Evolutionary conservation across 2,797 vertebrate species (phyloP), one percentile per base, ranked within the genome.

Genomic region (Coranthus polyacanthus): DNA sequence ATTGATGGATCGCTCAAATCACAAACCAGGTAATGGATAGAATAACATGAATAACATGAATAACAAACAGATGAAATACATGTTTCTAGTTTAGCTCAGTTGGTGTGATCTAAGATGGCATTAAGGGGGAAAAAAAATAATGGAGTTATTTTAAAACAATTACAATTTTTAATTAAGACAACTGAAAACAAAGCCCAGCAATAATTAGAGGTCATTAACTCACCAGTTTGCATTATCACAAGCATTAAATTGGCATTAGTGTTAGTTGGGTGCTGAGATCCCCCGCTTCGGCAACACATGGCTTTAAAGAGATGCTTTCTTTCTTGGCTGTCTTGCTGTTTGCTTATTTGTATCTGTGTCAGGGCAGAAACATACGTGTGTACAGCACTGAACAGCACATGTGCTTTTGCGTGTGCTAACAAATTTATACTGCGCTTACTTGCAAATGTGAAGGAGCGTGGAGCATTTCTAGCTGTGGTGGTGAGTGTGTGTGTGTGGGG

Each of bases 181-280:
- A 62, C 39, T 17, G 44, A 52, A 7, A 64, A 44, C 41, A 55
- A 45, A 57, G 39, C 24, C 2, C 12, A 52, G 17, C 26, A 52
- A 16, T 51, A 47, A 64, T 60, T 43, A 17, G 9, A 72, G 15
- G 29, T 58, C 20, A 58, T 75, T 62, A 68, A 72, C 63, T 50
- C 34, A 38, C 32, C 20, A 53, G 37, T 68, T 41, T 57, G 51
- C 67, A 54, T 60, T 55, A 68, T 61, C 65, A 44, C 34, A 11
- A 21, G 11, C 63, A 75, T 63, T 52, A 43, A 15, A 62, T 50
- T 52, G 42, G 10, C 57, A 60, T 64, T 45, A 34, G 17, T 39
- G 63, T 72, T 56, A 20, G 44, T 20, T 38, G 21, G 1, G 24
- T 50, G 57, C 32, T n/a, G 44, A 3, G 0, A 13, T 39, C 50